Base-by-base conservation (phyloP, 2,113 vertebrate genomes). In the Aldabrachelys gigantea region DNA sequence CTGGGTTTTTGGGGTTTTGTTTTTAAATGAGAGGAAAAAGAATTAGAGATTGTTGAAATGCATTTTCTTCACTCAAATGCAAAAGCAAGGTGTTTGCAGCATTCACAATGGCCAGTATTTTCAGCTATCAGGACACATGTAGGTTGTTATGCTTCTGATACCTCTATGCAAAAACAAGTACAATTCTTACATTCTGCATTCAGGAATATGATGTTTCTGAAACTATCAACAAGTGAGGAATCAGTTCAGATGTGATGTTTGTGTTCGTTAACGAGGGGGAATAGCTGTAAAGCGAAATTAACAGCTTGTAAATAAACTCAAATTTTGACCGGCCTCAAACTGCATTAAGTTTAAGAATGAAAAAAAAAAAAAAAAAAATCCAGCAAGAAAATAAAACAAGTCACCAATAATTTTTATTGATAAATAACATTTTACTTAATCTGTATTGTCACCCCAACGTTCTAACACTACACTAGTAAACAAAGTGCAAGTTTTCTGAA, bases 391-490 rank as follows among this genome's bases (percentile, higher is more conserved):
- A 22, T 49, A 89, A 69, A n/a, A 21, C n/a, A 50, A 59, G 41
- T 52, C 69, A 89, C 69, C 90, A 92, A 75, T 87, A 87, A 75
- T n/a, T 97, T 97, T 97, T 95, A 98, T 54, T 98, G 97, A 97
- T 98, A 98, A 98, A 98, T 95, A 97, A 94, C 82, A 91, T 95
- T 92, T 96, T 95, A 96, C 96, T 91, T 84, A 65, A 85, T 85
- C 57, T 91, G 93, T 85, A 94, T 86, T 95, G 96, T 87, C 93
- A 97, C 25, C 10, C 87, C 90, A 94, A 94, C 89, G 91, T 85
- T 98, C 96, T 98, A 98, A 94, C 94, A 87, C 96, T 98, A 97
- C 83, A 97, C 83, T 97, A 89, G 97, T 97, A 98, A 98, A 98
- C 97, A 98, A 98, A 96, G 76, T 97, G 92, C 95, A 98, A 97